phyloP scores from a whole-genome alignment of 2,888 invertebrate genomes.

The Eulithis prunata region DNA sequence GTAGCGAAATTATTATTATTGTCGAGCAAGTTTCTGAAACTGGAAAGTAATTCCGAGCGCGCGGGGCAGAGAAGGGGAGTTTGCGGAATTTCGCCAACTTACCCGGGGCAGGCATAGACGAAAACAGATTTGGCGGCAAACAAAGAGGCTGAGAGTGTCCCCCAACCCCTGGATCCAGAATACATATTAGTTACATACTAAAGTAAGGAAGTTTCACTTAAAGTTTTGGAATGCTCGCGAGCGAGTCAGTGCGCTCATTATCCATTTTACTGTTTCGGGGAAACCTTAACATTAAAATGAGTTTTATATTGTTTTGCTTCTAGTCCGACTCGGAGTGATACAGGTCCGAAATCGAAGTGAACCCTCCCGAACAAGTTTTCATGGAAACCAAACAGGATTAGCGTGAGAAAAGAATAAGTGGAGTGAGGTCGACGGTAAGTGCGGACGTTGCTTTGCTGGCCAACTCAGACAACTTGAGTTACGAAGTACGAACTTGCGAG shows the following conservation, averaged over 20 bases:
- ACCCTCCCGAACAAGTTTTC: conserved; percentile 78
- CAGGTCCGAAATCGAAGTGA: conserved; percentile 35
- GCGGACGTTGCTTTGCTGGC: conserved; percentile 56
- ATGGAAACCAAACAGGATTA: conserved; percentile 83
- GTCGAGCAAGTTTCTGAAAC: conserved; percentile 74
- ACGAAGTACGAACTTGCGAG: conserved; percentile 40
- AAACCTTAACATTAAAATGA: not conserved
- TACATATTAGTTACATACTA: conserved; percentile 18
- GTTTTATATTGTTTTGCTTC: not conserved
- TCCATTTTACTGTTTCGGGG: not conserved
- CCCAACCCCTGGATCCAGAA: conserved; percentile 38
- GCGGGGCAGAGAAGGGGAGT: conserved; percentile 56
- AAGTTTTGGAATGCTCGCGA: conserved; percentile 2
- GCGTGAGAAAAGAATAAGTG: conserved; percentile 76
- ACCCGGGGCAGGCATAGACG: conserved; percentile 62
- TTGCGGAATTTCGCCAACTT: conserved; percentile 72
- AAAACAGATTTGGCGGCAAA: conserved; percentile 80
- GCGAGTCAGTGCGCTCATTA: not conserved
- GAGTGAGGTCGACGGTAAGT: conserved; percentile 62
- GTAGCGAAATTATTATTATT: conserved; percentile 80
- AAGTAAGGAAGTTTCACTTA: conserved; percentile 13
- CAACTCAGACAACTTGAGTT: conserved; percentile 43
- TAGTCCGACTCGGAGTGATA: conserved; percentile 9
- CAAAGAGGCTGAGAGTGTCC: conserved; percentile 59
- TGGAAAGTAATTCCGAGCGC: conserved; percentile 75